Conservation (phyloP, 2,888 invertebrate species). For the Eupithecia subumbrata region DNA sequence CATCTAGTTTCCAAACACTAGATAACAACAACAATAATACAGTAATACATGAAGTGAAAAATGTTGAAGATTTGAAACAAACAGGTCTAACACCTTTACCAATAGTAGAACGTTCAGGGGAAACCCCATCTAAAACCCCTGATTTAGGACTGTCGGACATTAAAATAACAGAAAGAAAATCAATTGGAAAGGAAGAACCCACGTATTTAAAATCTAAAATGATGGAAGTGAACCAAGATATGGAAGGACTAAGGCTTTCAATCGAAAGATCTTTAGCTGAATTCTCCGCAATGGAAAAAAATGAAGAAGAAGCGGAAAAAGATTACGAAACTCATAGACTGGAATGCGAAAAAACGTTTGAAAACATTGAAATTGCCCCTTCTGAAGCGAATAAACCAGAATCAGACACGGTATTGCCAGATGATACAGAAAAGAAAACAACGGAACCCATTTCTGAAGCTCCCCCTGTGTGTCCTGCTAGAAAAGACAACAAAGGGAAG, state of each 20-base stretch:
- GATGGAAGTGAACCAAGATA: constrained; percentile 76
- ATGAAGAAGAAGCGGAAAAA: constrained; percentile 58
- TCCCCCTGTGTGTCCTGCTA: constrained; percentile 60
- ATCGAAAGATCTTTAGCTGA: constrained; percentile 77
- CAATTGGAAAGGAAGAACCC: constrained; percentile 55
- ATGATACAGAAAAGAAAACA: constrained; percentile 23
- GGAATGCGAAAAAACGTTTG: constrained; percentile 30
- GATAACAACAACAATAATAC: constrained; percentile 67
- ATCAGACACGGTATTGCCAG: not conserved
- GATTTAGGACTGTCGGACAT: constrained; percentile 47
- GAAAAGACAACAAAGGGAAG: constrained; percentile 73
- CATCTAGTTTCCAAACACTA: constrained; percentile 63
- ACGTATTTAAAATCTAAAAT: constrained; percentile 76
- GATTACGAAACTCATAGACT: constrained; percentile 44
- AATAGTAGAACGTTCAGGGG: constrained; percentile 59
- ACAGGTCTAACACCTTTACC: constrained; percentile 45
- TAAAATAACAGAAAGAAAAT: constrained; percentile 47
- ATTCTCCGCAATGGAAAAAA: constrained; percentile 67
- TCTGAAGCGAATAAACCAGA: constrained; percentile 14
- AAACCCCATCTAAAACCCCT: constrained; percentile 53
- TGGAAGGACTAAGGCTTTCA: constrained; percentile 74
- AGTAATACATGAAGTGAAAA: constrained; percentile 65
- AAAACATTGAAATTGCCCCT: constrained; percentile 23
- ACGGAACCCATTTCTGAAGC: constrained; percentile 35
- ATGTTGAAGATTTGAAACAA: constrained; percentile 47